phyloP scores from a whole-genome alignment of 2,113 vertebrate genomes.

The Theristicus caerulescens region DNA sequence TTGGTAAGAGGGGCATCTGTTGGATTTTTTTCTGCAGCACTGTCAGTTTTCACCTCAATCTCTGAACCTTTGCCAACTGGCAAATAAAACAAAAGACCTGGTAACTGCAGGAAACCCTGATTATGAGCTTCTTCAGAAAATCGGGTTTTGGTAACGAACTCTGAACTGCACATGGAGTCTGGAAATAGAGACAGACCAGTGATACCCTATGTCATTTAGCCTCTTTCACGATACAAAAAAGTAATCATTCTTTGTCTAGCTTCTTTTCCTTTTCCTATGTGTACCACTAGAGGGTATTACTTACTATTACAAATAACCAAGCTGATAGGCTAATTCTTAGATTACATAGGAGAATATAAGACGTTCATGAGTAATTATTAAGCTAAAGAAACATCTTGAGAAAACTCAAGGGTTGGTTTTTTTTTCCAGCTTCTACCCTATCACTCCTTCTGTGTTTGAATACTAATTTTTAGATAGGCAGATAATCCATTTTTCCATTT shows the following conservation, averaged over 20 bases:
- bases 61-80: neutral
- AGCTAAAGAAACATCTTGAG: neutral
- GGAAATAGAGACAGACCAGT: neutral
- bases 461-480: neutral
- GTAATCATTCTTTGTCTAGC: neutral
- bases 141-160: neutral
- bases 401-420: neutral
- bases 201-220: neutral
- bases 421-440: neutral
- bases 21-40: neutral
- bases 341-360: neutral
- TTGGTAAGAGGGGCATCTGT: neutral
- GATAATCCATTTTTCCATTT: neutral
- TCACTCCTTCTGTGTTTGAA: neutral
- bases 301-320: neutral
- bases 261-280: neutral
- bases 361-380: neutral
- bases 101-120: neutral
- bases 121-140: neutral
- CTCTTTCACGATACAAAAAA: neutral
- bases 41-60: neutral
- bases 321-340: neutral
- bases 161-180: neutral
- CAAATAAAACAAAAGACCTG: neutral
- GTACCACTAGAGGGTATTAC: constrained; percentile 51